Conservation (phyloP, 2,888 invertebrate genomes). For the Machimus rusticus region DNA sequence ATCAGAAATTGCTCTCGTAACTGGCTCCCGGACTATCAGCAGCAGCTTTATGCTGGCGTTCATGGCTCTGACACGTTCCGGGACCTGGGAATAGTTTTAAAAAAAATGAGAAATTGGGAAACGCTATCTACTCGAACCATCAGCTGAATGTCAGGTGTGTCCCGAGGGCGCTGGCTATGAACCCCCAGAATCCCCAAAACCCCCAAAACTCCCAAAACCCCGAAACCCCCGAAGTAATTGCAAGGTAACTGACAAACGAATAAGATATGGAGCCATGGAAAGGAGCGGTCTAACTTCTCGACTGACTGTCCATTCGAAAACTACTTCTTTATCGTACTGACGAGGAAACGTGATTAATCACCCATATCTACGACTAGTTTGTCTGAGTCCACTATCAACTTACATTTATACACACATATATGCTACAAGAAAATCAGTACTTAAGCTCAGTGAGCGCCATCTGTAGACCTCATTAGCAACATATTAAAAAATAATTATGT, state of each 20-base stretch:
- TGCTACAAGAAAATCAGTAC: background rate
- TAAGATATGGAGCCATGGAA: background rate
- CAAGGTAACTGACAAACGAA: background rate
- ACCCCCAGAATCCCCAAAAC: background rate
- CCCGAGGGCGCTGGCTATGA: background rate
- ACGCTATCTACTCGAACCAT: background rate
- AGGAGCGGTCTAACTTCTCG: background rate
- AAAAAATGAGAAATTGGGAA: background rate
- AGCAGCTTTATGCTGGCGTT: constrained; percentile 90
- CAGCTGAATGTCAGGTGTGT: background rate
- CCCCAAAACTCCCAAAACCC: too few relatives aligned
- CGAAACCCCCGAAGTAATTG: background rate
- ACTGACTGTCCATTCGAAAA: background rate
- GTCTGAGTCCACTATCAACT: background rate
- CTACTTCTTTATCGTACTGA: background rate
- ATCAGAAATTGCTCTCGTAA: constrained; percentile 94
- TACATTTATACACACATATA: background rate
- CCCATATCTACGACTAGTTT: background rate
- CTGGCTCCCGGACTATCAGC: constrained; percentile 94
- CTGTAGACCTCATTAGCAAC: background rate
- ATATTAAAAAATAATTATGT: background rate
- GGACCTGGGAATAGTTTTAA: constrained; percentile 70
- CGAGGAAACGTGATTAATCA: background rate
- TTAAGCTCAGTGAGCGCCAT: background rate
- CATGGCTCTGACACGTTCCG: constrained; percentile 92